Percentiles rank a stretch among this genome's conserved stretches.
phyloP scores from a whole-genome alignment of 2,797 vertebrate species.

The Hypotaenidia okinawae region DNA sequence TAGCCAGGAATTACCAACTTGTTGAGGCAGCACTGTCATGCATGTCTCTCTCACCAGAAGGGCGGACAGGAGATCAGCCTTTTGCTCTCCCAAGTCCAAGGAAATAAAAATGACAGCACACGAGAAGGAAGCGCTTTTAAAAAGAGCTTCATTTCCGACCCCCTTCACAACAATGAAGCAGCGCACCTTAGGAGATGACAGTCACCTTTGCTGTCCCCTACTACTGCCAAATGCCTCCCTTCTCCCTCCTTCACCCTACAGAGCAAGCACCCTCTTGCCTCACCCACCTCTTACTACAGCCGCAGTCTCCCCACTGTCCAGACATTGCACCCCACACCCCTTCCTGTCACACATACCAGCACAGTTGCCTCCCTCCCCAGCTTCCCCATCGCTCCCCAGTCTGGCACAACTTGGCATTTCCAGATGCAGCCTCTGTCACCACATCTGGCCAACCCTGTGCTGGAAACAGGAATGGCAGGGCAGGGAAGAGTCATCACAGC shows the following conservation, averaged over 20 bases:
- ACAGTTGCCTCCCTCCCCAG: fast-evolving
- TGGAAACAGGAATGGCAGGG: neutral
- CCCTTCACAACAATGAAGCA: neutral
- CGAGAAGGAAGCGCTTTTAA: neutral
- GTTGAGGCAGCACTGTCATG: fast-evolving
- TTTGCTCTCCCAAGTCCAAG: neutral
- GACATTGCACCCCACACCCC: neutral
- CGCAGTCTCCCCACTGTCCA: neutral
- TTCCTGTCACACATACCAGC: neutral
- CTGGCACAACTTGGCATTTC: neutral
- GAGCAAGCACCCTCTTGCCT: neutral
- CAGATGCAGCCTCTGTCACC: neutral
- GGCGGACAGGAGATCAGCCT: neutral
- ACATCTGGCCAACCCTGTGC: neutral
- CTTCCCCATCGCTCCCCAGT: neutral
- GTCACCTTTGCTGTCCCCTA: neutral
- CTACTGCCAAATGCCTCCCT: neutral
- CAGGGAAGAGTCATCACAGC: neutral
- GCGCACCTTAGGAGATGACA: neutral
- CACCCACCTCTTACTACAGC: neutral
- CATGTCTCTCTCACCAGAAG: neutral
- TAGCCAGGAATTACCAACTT: neutral
- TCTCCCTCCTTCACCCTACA: neutral
- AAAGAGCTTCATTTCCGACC: neutral
- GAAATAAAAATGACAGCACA: neutral